A percentile compares a stretch with the other conserved stretches of the same genome.
Conservation (phyloP, 37 sponge, comb jelly and placozoan species). For the Hexactinellida sp. region DNA sequence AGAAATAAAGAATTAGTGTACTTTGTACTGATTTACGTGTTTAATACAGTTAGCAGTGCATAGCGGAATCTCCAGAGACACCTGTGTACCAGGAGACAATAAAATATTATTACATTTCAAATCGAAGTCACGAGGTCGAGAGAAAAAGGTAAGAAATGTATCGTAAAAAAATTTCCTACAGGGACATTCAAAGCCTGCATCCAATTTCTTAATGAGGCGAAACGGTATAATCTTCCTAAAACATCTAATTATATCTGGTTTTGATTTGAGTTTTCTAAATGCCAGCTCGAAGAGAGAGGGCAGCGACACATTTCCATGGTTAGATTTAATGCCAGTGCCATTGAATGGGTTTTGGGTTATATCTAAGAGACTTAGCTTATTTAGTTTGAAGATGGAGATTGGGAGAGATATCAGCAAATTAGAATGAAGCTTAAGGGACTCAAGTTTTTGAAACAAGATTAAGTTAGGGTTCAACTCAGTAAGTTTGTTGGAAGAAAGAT, state of each 20-base stretch:
- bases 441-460: not conserved
- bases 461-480: not conserved
- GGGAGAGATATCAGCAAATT: not conserved
- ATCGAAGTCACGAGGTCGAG: not conserved
- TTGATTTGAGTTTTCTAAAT: constrained; percentile 4
- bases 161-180: not conserved
- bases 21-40: not conserved
- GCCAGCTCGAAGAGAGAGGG: constrained; percentile 7
- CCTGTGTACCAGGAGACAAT: not conserved
- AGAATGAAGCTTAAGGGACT: not conserved
- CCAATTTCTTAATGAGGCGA: not conserved
- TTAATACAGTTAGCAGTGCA: not conserved
- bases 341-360: not conserved
- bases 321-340: not conserved
- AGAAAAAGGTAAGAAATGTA: not conserved
- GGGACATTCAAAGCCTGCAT: not conserved
- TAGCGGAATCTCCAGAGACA: not conserved
- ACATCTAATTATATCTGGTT: not conserved
- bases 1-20: too few species aligned
- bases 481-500: not conserved
- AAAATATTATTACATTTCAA: not conserved
- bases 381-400: not conserved
- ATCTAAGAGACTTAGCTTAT: not conserved
- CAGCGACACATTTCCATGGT: not conserved
- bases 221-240: not conserved